Evolutionary conservation across 2,888 invertebrate genomes (phyloP), one percentile per base, ranked within the genome.

Genomic region (Temnothorax unifasciatus): DNA sequence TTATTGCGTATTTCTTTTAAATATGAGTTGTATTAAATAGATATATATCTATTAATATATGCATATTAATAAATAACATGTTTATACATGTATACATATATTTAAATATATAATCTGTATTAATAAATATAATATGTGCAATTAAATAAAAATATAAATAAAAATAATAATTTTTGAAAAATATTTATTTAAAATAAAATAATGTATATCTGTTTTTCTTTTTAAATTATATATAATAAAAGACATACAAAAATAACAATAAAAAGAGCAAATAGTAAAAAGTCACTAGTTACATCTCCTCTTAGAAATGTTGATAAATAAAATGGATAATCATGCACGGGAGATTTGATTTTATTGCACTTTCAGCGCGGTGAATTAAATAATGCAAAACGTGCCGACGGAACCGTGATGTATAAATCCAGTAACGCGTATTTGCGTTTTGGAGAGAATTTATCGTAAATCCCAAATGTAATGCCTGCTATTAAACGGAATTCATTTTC

Each of bases 311-410:
- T 34, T 61, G 6, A 44, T n/a, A 18, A 54, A 54, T 38, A 54
- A 71, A 71, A 61, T 34, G 34, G n/a, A 75, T 47, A 61, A 61
- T 44, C 15, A 11, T 71, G 9, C 29, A 18, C 11, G 29, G 13
- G 66, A 68, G 25, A 68, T 47, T 68, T 68, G 66, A 68, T 76
- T 76, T 63, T 52, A 13, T 47, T 5, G 34, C 64, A 29, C n/a
- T 74, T 64, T 8, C 38, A 64, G 34, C 9, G 25, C n/a, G 54
- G 34, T 25, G 34, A 54, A 66, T 41, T 41, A 41, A 25, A 25
- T 63, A 68, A 68, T 68, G 18, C 18, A 68, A 68, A 68, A 18
- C 38, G 18, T n/a, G n/a, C 6, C 47, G 9, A 9, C 18, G 13
- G 41, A 50, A 44, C 18, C 18, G 13, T 15, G 38, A 76, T 54